Percentiles rank a stretch among this genome's conserved stretches.
Conservation (phyloP, 1,140 invertebrate genomes). For the Diorhabda elongata region DNA sequence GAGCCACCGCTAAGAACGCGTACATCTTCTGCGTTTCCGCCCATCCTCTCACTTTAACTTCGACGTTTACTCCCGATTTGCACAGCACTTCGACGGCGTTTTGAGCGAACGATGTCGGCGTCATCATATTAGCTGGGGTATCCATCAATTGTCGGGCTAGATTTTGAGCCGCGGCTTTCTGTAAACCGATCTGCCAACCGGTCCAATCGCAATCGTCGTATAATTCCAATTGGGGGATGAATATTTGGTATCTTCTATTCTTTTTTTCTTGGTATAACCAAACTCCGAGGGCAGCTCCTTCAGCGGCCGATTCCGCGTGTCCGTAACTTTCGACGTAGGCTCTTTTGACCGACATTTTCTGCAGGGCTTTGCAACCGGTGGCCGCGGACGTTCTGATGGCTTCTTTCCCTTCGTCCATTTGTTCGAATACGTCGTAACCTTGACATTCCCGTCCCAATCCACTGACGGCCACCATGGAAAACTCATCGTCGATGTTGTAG, state of each 20-base stretch:
- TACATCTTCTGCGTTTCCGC: conserved; percentile 59
- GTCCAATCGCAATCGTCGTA: conserved; percentile 49
- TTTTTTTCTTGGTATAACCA: conserved; percentile 66
- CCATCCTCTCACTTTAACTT: conserved; percentile 57
- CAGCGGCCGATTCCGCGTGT: conserved; percentile 69
- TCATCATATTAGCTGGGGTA: conserved; percentile 62
- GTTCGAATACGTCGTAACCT: conserved; percentile 60
- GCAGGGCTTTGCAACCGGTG: conserved; percentile 54
- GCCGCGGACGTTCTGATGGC: conserved; percentile 57
- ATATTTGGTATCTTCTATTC: conserved; percentile 50
- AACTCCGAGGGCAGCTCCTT: conserved; percentile 61
- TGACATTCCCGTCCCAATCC: conserved; percentile 63
- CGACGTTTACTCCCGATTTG: conserved; percentile 51
- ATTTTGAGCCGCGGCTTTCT: conserved; percentile 61
- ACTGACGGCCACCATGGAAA: conserved; percentile 61
- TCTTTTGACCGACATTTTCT: conserved; percentile 53
- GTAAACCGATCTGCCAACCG: conserved; percentile 55
- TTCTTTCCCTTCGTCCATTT: conserved; percentile 67
- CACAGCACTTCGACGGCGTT: conserved; percentile 49
- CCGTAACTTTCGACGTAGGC: conserved; percentile 69
- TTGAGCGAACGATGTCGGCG: conserved; percentile 58
- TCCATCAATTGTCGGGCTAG: conserved; percentile 59
- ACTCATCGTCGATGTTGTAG: conserved; percentile 61
- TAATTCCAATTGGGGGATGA: conserved; percentile 50
- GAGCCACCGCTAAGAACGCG: conserved; percentile 58